These are phyloP conservation scores for Heterotis niloticus DNA, from an alignment of 2,113 vertebrate species.

Conservation along the genomic window DNA sequence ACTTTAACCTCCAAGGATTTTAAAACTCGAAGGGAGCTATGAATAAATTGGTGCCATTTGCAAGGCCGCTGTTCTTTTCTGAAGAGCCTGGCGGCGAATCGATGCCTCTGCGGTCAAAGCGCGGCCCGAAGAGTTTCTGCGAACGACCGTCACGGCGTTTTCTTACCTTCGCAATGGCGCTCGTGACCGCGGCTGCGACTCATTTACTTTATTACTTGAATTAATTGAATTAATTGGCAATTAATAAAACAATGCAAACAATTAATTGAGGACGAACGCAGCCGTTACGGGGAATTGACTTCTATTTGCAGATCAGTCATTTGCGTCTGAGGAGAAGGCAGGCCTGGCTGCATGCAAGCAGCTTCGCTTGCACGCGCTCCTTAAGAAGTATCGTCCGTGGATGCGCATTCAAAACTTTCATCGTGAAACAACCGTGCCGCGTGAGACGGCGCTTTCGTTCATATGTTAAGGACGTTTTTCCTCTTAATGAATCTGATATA, in stretches of 20 bases:
- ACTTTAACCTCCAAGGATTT: too few species aligned
- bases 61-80: too few species aligned
- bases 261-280: conserved; percentile 11
- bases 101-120: too few species aligned
- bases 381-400: conserved; percentile 12
- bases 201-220: background rate
- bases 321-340: conserved; percentile 13
- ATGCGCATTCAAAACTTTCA: conserved; percentile 10
- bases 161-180: too few species aligned
- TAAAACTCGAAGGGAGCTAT: too few species aligned
- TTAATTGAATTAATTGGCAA: background rate
- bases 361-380: conserved; percentile 1
- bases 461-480: conserved; percentile 12
- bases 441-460: background rate
- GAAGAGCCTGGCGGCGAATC: too few species aligned
- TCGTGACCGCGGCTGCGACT: too few species aligned
- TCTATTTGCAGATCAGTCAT: conserved; percentile 14
- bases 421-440: conserved; percentile 10
- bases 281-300: conserved; percentile 12
- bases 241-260: conserved; percentile 20
- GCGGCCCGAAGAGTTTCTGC: too few species aligned
- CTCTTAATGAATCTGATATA: conserved; percentile 12
- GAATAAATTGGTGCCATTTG: too few species aligned
- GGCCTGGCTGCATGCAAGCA: background rate
- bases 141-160: too few species aligned